Evolutionary conservation across 2,888 invertebrate species (phyloP), one percentile per base, ranked within the genome.

Genomic region (Andrena haemorrhoa): DNA sequence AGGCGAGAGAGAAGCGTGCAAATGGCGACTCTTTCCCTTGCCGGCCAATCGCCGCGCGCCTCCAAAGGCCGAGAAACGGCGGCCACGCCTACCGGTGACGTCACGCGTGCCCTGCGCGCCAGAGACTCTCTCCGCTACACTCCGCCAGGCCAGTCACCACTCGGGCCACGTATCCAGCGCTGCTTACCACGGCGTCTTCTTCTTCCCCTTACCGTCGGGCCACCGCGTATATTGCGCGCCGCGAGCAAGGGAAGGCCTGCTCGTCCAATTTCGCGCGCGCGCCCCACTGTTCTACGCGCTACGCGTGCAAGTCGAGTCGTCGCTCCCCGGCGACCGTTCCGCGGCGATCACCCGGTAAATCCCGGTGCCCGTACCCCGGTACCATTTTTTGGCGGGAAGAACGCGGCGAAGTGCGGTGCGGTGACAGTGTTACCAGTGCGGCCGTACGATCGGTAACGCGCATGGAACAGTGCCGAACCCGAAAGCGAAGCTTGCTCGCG

Each of bases 161-260:
- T 89, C 83, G 82, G 85, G 72, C 86, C 77, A 79, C 89, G 89
- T 84, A 89, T 88, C 68, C 71, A 61, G 73, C 81, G 83, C 85
- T 72, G 78, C 78, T 71, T 68, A 69, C 69, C 79, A 71, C 87
- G 82, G 41, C 75, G 73, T 72, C 68, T 79, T 69, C 77, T 73
- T 84, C 79, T 84, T 78, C 70, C 78, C 75, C 56, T 76, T 73
- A 68, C 75, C 66, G 49, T 33, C 49, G 63, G 56, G 7, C 35
- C 26, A 29, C 53, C 20, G n/a, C 49, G 23, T 26, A 58, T 33
- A 47, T 23, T 41, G 53, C 68, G 68, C 63, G 60, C 41, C 29
- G 16, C 26, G 47, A 41, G 8, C 56, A 3, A 56, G 23, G 56
- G 10, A 26, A 23, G 26, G 23, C 2, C 10, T 26, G 56, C 23